phyloP scores from a whole-genome alignment of 1,140 invertebrate species.

The Pachyrhynchus sulphureomaculatus region DNA sequence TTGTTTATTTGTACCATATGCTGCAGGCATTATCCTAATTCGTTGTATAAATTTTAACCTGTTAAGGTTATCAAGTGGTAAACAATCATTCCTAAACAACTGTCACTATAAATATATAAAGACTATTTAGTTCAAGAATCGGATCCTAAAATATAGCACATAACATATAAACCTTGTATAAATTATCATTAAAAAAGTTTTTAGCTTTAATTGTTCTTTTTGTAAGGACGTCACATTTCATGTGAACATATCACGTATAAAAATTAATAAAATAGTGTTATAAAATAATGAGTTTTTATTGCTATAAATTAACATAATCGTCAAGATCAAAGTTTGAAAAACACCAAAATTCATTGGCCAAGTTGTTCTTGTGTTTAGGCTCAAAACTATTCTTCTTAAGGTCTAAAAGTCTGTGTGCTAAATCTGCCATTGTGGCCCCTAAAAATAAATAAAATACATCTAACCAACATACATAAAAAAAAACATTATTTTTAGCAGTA shows the following conservation, averaged over 20 bases:
- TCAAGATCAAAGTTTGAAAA: slow-evolving; percentile 80
- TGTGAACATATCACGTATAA: slow-evolving; percentile 40
- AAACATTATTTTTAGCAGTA: too few species aligned
- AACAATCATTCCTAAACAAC: too few species aligned
- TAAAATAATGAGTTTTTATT: slow-evolving; percentile 25
- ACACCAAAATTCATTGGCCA: slow-evolving; percentile 90
- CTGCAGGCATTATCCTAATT: too few species aligned
- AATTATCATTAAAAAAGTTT: background rate
- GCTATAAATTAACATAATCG: slow-evolving; percentile 47
- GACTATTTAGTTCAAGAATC: too few species aligned
- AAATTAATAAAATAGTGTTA: slow-evolving; percentile 25
- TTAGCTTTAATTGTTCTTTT: background rate
- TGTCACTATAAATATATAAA: too few species aligned
- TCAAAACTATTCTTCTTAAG: slow-evolving; percentile 69
- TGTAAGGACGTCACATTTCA: slow-evolving; percentile 29
- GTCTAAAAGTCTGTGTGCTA: slow-evolving; percentile 64
- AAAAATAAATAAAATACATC: slow-evolving; percentile 42
- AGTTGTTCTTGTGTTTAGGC: slow-evolving; percentile 83
- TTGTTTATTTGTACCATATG: too few species aligned
- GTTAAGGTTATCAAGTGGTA: too few species aligned
- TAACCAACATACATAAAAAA: background rate
- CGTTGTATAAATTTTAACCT: too few species aligned
- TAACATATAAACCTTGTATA: too few species aligned
- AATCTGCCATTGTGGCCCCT: slow-evolving; percentile 76
- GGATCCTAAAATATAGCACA: too few species aligned